Evolutionary conservation across 2,113 vertebrate genomes (phyloP).

Genomic region (Ranitomeya imitator): DNA sequence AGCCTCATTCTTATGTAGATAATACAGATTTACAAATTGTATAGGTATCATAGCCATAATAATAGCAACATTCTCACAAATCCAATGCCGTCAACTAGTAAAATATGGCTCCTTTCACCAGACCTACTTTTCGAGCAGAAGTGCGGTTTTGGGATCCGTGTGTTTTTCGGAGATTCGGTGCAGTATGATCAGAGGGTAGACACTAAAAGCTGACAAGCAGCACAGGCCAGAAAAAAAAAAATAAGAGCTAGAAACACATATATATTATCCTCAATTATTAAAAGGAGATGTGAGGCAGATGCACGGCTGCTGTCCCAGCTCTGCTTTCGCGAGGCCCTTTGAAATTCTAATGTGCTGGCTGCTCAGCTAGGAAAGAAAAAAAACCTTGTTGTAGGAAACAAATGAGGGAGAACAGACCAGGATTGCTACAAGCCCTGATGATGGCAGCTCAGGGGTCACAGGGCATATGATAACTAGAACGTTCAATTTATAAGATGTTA

Average conservation of each 20-base stretch:
- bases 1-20: conserved; percentile 17
- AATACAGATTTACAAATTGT: conserved; percentile 1
- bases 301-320: conserved; percentile 68
- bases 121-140: conserved; percentile 80
- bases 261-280: conserved; percentile 82
- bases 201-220: conserved; percentile 78
- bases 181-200: conserved; percentile 80
- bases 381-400: conserved; percentile 59
- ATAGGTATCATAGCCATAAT: neutral
- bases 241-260: conserved; percentile 79
- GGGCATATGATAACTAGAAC: conserved; percentile 24
- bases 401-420: conserved; percentile 10
- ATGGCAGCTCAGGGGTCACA: conserved; percentile 44
- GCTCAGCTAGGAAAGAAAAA: conserved; percentile 65
- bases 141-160: conserved; percentile 70
- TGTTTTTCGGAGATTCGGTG: conserved; percentile 65
- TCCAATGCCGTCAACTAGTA: neutral
- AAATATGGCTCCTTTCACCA: neutral
- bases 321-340: conserved; percentile 66
- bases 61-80: neutral
- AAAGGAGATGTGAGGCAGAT: conserved; percentile 76
- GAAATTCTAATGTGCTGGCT: conserved; percentile 66
- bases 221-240: conserved; percentile 64
- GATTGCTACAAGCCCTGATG: neutral
- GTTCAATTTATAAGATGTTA: conserved; percentile 25